Base-by-base conservation (phyloP, 2,888 invertebrate genomes). In the Ennomos quercinarius region DNA sequence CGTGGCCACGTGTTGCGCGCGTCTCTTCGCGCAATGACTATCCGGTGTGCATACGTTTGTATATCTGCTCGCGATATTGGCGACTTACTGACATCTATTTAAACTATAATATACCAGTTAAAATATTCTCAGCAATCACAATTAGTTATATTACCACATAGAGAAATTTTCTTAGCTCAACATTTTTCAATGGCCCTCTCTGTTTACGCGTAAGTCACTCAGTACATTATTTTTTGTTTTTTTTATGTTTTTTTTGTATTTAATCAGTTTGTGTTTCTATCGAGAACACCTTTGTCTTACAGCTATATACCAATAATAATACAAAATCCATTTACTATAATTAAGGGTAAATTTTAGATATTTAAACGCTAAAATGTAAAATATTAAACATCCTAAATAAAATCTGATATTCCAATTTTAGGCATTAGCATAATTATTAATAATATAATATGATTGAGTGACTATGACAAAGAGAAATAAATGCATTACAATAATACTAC, bases 331-430 rank as follows among this genome's bases (percentile, higher is more conserved):
- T 91, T 89, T 78, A 89, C 90, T 91, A 91, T 90, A 91, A 90
- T 91, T 91, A 92, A 90, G 91, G 17, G 91, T 92, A 91, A 91
- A 91, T 91, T 91, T 92, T 91, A 91, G 91, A 90, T 91, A 91
- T 90, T 91, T 91, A 91, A 91, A 88, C 87, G 88, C 91, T 91
- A 91, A 90, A 91, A 92, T 91, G 91, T 92, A 92, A 91, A 91
- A 91, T 91, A 91, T 91, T 88, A 91, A 87, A 91, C 91, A 86
- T 92, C 91, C 91, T 92, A 91, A 92, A 92, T 92, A 92, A 92
- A 92, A 91, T 92, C 92, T 92, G 92, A 92, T 91, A 92, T 91
- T 89, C 91, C 67, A 91, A 91, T 89, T 90, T 89, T 91, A 92
- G 91, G 91, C 91, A 85, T 92, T 91, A 91, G 91, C 87, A 89